These are phyloP conservation scores for Drosophila bocki DNA, from an alignment of 1,140 invertebrate species.

Conservation along the genomic window DNA sequence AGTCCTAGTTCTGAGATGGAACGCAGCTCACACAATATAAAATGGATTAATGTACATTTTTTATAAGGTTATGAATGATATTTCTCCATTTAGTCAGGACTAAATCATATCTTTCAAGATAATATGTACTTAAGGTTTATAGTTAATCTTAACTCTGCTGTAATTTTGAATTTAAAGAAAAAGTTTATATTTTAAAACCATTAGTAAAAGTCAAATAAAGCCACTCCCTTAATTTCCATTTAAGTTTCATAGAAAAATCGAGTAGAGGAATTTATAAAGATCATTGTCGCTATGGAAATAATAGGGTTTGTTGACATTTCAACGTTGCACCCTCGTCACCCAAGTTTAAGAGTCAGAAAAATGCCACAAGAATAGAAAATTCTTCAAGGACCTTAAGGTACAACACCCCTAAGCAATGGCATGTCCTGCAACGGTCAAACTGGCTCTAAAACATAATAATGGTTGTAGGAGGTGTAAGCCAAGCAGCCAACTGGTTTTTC, in stretches of 20 bases:
- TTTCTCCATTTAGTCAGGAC: background rate
- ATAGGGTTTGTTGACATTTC: background rate
- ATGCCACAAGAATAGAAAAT: background rate
- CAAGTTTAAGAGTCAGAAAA: background rate
- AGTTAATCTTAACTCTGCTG: background rate
- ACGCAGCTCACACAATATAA: background rate
- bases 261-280: background rate
- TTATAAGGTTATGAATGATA: too few relatives aligned
- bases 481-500: slow-evolving; percentile 50
- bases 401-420: slow-evolving; percentile 7
- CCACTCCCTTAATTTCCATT: background rate
- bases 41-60: too few relatives aligned
- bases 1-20: background rate
- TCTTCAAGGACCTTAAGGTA: slow-evolving; percentile 7
- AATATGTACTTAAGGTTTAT: background rate
- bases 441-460: slow-evolving; percentile 7
- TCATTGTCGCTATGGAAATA: slow-evolving; percentile 19
- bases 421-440: slow-evolving; percentile 14
- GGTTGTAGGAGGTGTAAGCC: slow-evolving; percentile 27
- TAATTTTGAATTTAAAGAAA: background rate
- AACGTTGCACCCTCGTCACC: background rate
- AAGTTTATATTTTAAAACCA: background rate
- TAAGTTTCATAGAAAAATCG: background rate
- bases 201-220: background rate
- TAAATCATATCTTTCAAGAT: background rate